Base-by-base conservation (phyloP, 2,888 invertebrate species). In the Trimorus sp. region DNA sequence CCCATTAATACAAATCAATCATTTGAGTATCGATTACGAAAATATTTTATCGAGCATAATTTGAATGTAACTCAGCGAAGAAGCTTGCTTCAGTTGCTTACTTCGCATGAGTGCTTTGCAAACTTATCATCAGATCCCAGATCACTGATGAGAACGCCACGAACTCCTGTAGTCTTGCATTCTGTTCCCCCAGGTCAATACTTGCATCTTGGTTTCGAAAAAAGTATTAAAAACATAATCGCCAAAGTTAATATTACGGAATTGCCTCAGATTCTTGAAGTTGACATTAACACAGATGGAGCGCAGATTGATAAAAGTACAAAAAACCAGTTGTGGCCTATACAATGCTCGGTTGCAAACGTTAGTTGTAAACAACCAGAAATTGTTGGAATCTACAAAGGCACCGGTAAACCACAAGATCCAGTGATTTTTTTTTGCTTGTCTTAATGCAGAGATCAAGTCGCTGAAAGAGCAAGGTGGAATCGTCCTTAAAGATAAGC, bases 151-250 rank as follows among this genome's bases (percentile, higher is more conserved):
- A 8, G 40, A 0, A 68, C 68, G 40, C 68, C 68, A n/a, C 38
- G 40, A 42, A 12, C 40, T 11, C 12, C 56, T n/a, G 54, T 56
- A 1, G 1, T 4, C n/a, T 68, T 56, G 14, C 1, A 11, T 16
- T 8, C 45, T 16, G 68, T 68, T 40, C 36, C 42, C 26, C 68
- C 68, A 42, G 68, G 68, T 26, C 15, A 54, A 68, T 68, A 68
- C 40, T 56, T 56, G 42, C 45, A 68, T 15, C 1, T 68, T 7
- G 68, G 68, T 1, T 9, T 68, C 14, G 45, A 54, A 56, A 5
- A 68, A 14, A 56, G 16, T 5, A 2, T 68, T 12, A 1, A 6
- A 7, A 54, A 56, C 16, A 56, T 68, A 45, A 12, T 40, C 40
- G 1, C 4, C 7, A 8, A 40, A 40, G 1, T 11, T 14, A 7